Evolutionary conservation across 2,113 vertebrate genomes (phyloP).

Genomic region (Rana temporaria): DNA sequence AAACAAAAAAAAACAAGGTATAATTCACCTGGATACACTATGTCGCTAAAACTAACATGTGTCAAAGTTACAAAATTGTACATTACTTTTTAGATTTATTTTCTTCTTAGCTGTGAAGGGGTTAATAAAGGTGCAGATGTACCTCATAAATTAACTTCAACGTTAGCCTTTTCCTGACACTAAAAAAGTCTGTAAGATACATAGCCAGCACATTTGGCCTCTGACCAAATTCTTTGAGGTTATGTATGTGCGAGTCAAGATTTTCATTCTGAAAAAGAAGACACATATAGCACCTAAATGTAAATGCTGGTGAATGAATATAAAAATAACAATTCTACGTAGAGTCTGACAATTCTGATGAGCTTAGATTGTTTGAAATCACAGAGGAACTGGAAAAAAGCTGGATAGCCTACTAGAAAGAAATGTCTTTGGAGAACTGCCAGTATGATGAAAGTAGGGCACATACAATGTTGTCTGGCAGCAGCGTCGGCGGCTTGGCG

Average conservation of each 20-base stretch:
- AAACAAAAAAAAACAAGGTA: too few species aligned
- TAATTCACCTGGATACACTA: too few species aligned
- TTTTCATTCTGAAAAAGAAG: conserved; percentile 55
- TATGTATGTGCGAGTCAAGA: conserved; percentile 48
- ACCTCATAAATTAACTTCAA: conserved; percentile 44
- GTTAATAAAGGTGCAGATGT: conserved; percentile 32
- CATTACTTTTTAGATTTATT: too few species aligned
- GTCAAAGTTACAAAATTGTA: too few species aligned
- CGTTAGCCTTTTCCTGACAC: not conserved
- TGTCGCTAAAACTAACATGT: too few species aligned
- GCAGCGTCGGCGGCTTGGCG: conserved; percentile 18
- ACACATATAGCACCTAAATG: conserved; percentile 52
- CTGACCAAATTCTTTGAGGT: conserved; percentile 47
- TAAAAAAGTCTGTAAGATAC: not conserved
- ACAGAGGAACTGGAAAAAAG: not conserved
- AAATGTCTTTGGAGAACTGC: conserved; percentile 55
- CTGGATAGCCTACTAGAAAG: conserved; percentile 41
- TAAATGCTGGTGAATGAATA: conserved; percentile 59
- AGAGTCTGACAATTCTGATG: conserved; percentile 3
- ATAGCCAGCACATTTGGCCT: conserved; percentile 35
- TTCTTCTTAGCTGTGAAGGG: too few species aligned
- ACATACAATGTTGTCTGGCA: conserved; percentile 35
- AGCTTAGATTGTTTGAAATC: conserved; percentile 49
- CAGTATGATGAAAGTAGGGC: conserved; percentile 51
- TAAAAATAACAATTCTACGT: conserved; percentile 14